phyloP scores from a whole-genome alignment of 2,888 invertebrate genomes.

The Aspidapion aeneum region DNA sequence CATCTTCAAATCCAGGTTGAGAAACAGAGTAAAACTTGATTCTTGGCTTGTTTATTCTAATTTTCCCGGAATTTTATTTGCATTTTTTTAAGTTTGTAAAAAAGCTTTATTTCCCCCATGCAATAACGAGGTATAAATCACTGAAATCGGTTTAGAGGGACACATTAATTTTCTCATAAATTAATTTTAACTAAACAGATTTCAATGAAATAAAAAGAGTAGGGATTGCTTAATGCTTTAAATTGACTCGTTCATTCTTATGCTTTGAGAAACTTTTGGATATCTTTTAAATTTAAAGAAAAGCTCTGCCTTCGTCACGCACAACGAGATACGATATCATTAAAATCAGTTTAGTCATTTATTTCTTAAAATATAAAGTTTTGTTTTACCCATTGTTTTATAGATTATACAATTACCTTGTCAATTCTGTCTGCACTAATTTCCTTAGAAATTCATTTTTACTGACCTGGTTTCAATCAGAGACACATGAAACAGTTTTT shows the following conservation, averaged over 20 bases:
- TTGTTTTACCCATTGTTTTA: not conserved
- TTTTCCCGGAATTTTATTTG: not conserved
- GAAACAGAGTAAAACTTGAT: not conserved
- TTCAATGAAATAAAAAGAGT: too few relatives aligned
- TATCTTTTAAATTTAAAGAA: not conserved
- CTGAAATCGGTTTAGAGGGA: not conserved
- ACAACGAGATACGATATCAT: not conserved
- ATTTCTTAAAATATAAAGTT: not conserved
- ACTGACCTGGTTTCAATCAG: not conserved
- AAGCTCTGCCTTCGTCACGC: not conserved
- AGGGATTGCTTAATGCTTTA: too few relatives aligned
- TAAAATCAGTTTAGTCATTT: not conserved
- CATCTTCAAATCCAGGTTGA: not conserved
- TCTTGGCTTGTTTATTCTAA: not conserved
- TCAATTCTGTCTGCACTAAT: not conserved
- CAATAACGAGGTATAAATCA: not conserved
- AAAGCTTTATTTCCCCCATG: not conserved
- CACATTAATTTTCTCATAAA: too few relatives aligned
- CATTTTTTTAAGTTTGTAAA: not conserved
- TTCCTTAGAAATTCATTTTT: not conserved
- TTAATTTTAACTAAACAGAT: too few relatives aligned
- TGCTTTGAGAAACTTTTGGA: not conserved
- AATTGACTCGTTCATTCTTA: not conserved
- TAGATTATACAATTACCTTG: not conserved
- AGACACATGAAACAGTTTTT: too few relatives aligned